phyloP scores from a whole-genome alignment of 2,113 vertebrate species.

The Carettochelys insculpta region DNA sequence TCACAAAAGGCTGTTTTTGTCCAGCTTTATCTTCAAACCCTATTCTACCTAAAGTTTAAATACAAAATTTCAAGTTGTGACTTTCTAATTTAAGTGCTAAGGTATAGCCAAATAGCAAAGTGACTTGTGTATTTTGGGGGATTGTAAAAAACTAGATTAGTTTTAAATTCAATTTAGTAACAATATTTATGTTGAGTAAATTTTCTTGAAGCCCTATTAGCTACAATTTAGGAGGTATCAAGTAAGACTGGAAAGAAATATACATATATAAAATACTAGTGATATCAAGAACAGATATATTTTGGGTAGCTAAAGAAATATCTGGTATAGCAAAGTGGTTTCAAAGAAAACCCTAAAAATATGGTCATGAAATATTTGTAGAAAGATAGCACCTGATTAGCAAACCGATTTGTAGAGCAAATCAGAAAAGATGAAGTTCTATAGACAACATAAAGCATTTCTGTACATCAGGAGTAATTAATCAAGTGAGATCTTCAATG shows the following conservation, averaged over 20 bases:
- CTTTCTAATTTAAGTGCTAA: not conserved
- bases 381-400: constrained; percentile 55
- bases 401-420: constrained; percentile 45
- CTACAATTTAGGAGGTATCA: not conserved
- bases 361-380: constrained; percentile 41
- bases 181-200: not conserved
- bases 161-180: not conserved
- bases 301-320: constrained; percentile 43
- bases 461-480: constrained; percentile 55
- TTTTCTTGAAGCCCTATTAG: constrained; percentile 5
- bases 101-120: not conserved
- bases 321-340: constrained; percentile 35
- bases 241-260: constrained; percentile 40
- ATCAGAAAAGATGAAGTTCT: constrained; percentile 56
- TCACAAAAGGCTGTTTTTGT: not conserved
- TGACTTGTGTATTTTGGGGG: not conserved
- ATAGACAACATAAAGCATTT: constrained; percentile 41
- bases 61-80: accelerated
- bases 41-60: not conserved
- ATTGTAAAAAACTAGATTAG: not conserved
- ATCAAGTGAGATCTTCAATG: constrained; percentile 28
- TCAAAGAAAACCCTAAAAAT: not conserved
- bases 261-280: not conserved
- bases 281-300: not conserved
- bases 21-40: not conserved